A percentile compares a stretch with the other conserved stretches of the same genome.
Evolutionary conservation across 2,797 vertebrate species (phyloP).

Genomic region (Helicolenus hilgendorfi): DNA sequence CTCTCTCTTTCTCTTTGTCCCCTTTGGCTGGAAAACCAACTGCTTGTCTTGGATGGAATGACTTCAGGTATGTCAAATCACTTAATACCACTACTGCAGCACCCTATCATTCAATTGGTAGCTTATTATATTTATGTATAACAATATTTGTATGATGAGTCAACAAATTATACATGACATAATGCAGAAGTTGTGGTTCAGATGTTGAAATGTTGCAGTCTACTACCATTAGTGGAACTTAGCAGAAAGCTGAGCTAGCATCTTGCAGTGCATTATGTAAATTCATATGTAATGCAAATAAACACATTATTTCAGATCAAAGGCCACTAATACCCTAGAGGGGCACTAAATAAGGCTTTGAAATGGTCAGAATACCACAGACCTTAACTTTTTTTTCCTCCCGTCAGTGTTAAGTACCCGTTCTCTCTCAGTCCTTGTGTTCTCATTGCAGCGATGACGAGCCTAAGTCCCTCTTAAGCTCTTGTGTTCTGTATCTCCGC

Average conservation of each 20-base stretch:
- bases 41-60: slow-evolving; percentile 38
- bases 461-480: slow-evolving; percentile 16
- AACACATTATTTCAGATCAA: slow-evolving; percentile 51
- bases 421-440: not conserved
- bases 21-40: slow-evolving; percentile 53
- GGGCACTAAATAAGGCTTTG: slow-evolving; percentile 49
- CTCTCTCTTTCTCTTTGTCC: slow-evolving; percentile 12
- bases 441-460: slow-evolving; percentile 41
- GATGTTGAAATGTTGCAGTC: slow-evolving; percentile 9
- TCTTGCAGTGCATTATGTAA: slow-evolving; percentile 27
- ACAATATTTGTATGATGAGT: not conserved
- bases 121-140: not conserved
- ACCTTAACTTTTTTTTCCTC: slow-evolving; percentile 33
- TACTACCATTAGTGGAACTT: not conserved
- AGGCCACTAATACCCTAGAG: slow-evolving; percentile 22
- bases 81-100: slow-evolving; percentile 13
- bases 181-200: slow-evolving; percentile 24
- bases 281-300: slow-evolving; percentile 50
- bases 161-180: slow-evolving; percentile 21
- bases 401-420: slow-evolving; percentile 16
- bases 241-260: slow-evolving; percentile 18
- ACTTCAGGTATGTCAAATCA: slow-evolving; percentile 79
- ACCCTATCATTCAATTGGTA: not conserved
- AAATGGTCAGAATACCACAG: slow-evolving; percentile 54
- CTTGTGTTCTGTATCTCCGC: slow-evolving; percentile 21